phyloP scores from a whole-genome alignment of 2,113 vertebrate genomes.

The Trogon melanurus region DNA sequence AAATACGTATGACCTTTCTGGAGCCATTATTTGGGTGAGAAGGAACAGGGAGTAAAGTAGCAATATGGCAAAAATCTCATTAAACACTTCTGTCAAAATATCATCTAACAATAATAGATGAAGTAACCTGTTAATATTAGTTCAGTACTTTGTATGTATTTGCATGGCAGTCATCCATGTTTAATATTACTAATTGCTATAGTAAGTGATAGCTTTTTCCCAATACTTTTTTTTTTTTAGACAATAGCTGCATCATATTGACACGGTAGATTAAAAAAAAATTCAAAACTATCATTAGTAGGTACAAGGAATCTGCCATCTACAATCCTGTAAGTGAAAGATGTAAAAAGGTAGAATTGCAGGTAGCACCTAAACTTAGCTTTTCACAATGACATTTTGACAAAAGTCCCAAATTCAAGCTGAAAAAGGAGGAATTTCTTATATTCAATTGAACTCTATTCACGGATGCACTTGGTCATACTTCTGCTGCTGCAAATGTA shows the following conservation, averaged over 20 bases:
- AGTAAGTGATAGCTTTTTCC: neutral
- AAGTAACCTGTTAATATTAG: constrained; percentile 9
- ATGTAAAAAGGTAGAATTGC: neutral
- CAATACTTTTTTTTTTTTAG: neutral
- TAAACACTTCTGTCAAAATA: neutral
- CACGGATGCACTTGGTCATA: neutral
- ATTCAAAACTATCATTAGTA: neutral
- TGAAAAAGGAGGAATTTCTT: neutral
- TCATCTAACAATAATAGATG: neutral
- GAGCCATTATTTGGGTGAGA: neutral
- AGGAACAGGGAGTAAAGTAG: neutral
- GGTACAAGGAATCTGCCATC: neutral
- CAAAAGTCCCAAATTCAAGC: neutral
- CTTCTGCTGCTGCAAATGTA: neutral
- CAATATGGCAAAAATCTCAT: neutral
- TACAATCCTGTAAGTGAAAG: neutral
- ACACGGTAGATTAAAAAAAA: neutral
- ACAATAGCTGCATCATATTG: neutral
- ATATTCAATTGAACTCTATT: neutral
- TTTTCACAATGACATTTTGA: neutral
- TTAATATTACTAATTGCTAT: constrained; percentile 40
- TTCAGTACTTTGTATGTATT: constrained; percentile 15
- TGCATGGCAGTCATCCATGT: constrained; percentile 5
- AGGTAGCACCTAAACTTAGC: neutral
- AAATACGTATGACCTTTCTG: neutral